Percentiles rank a stretch among this genome's conserved stretches.
These are phyloP conservation scores for Mellilla xanthometata DNA, from an alignment of 2,888 invertebrate genomes.

Conservation along the genomic window DNA sequence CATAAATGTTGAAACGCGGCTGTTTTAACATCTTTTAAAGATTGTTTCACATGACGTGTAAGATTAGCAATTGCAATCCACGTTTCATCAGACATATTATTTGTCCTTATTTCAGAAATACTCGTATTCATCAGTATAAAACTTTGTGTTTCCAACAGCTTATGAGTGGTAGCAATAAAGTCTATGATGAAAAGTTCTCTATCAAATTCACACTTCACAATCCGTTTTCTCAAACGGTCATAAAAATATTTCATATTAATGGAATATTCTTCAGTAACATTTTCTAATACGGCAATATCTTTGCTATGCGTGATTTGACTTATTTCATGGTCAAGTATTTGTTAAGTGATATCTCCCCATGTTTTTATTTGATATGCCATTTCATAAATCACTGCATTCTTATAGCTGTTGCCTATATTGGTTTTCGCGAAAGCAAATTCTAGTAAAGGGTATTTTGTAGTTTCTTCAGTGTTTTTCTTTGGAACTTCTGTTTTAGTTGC, in stretches of 20 bases:
- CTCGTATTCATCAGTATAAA: not conserved
- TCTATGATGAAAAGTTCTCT: conserved; percentile 2
- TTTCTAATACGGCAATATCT: too few species aligned
- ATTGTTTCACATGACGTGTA: not conserved
- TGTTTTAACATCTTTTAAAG: conserved; percentile 26
- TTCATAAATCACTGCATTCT: too few species aligned
- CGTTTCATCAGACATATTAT: too few species aligned
- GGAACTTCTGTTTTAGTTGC: too few species aligned
- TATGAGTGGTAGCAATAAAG: not conserved
- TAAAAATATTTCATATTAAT: too few species aligned
- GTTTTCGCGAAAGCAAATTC: not conserved
- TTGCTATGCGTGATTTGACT: too few species aligned
- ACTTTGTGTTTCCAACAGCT: not conserved
- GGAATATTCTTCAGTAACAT: too few species aligned
- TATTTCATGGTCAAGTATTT: too few species aligned
- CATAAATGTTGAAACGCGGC: conserved; percentile 40
- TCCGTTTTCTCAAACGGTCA: not conserved
- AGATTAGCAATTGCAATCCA: too few species aligned
- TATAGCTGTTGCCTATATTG: not conserved
- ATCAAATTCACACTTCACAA: conserved; percentile 1
- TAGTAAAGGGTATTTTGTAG: not conserved
- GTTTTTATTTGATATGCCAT: too few species aligned
- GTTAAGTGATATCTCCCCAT: too few species aligned
- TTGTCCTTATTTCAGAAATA: too few species aligned
- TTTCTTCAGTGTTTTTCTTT: not conserved